A percentile compares a stretch with the other conserved stretches of the same genome.
Conservation (phyloP, 2,113 vertebrate genomes). For the Oreochromis spilurus region DNA sequence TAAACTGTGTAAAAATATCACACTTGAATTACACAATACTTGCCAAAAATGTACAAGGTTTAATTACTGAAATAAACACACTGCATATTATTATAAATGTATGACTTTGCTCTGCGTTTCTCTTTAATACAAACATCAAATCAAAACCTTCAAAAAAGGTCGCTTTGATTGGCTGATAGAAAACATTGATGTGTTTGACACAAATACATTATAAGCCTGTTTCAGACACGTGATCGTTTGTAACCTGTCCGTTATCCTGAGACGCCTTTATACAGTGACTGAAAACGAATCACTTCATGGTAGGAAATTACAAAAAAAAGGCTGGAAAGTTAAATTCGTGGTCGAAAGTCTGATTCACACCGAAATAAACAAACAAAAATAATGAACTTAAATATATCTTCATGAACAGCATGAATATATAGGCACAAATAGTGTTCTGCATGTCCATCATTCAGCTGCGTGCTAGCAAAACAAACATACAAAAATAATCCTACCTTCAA, state of each 20-base stretch:
- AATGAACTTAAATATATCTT: slow-evolving; percentile 74
- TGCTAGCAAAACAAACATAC: slow-evolving; percentile 69
- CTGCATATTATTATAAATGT: slow-evolving; percentile 76
- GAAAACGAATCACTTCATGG: slow-evolving; percentile 58
- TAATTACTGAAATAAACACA: slow-evolving; percentile 88
- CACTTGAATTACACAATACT: slow-evolving; percentile 91
- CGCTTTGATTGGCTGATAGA: slow-evolving; percentile 66
- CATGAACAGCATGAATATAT: slow-evolving; percentile 70
- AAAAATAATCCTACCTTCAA: slow-evolving; percentile 84
- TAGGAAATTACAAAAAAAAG: slow-evolving; percentile 6
- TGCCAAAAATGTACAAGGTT: slow-evolving; percentile 85
- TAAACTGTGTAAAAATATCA: slow-evolving; percentile 86
- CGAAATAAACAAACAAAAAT: slow-evolving; percentile 55
- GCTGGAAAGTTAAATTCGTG: slow-evolving; percentile 18
- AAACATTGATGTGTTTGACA: slow-evolving; percentile 71
- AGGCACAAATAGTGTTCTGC: slow-evolving; percentile 68
- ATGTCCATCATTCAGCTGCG: slow-evolving; percentile 74
- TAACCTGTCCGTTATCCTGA: slow-evolving; percentile 72
- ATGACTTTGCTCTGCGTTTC: slow-evolving; percentile 54
- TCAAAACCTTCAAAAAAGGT: slow-evolving; percentile 73
- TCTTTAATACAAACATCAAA: slow-evolving; percentile 87
- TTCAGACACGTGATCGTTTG: slow-evolving; percentile 68
- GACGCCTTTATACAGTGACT: slow-evolving; percentile 67
- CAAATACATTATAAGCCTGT: slow-evolving; percentile 64
- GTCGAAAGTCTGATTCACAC: slow-evolving; percentile 58